These are phyloP conservation scores for Melanotus villosus DNA, from an alignment of 2,888 invertebrate genomes.

Conservation along the genomic window DNA sequence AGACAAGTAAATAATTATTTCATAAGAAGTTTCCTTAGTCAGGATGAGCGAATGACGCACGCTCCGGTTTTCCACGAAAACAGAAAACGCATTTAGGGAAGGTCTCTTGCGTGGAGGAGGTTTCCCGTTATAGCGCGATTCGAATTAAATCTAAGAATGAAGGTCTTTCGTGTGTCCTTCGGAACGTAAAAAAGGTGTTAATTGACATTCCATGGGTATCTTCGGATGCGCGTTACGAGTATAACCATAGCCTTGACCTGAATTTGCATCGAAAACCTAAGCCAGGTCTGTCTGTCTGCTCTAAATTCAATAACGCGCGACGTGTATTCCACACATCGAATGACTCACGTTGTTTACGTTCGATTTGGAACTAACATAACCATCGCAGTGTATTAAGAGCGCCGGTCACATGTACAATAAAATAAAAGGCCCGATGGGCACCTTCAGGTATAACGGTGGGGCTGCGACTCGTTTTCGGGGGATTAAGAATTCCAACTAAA, in stretches of 20 bases:
- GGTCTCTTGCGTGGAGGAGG: too few relatives aligned
- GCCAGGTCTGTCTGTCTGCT: slow-evolving; percentile 26
- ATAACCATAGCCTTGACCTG: slow-evolving; percentile 32
- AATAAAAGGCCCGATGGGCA: slow-evolving; percentile 22
- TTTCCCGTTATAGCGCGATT: too few relatives aligned
- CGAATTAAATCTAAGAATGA: too few relatives aligned
- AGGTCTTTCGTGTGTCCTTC: too few relatives aligned
- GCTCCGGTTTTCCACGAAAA: too few relatives aligned
- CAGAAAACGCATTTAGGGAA: too few relatives aligned
- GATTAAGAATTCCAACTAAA: slow-evolving; percentile 29
- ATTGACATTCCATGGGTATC: neutral
- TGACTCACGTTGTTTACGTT: slow-evolving; percentile 36
- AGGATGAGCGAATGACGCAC: too few relatives aligned
- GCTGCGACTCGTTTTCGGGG: neutral
- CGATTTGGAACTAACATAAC: slow-evolving; percentile 24
- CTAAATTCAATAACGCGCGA: slow-evolving; percentile 6
- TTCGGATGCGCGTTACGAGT: neutral
- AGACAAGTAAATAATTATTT: too few relatives aligned
- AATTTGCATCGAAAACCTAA: slow-evolving; percentile 31
- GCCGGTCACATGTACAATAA: neutral
- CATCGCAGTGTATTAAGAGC: neutral
- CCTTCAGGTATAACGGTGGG: slow-evolving; percentile 24
- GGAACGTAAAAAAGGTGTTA: too few relatives aligned
- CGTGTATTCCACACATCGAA: slow-evolving; percentile 18
- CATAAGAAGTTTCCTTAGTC: too few relatives aligned